These are phyloP conservation scores for Lepidotrigona ventralis DNA, from an alignment of 1,140 invertebrate species.

Conservation along the genomic window DNA sequence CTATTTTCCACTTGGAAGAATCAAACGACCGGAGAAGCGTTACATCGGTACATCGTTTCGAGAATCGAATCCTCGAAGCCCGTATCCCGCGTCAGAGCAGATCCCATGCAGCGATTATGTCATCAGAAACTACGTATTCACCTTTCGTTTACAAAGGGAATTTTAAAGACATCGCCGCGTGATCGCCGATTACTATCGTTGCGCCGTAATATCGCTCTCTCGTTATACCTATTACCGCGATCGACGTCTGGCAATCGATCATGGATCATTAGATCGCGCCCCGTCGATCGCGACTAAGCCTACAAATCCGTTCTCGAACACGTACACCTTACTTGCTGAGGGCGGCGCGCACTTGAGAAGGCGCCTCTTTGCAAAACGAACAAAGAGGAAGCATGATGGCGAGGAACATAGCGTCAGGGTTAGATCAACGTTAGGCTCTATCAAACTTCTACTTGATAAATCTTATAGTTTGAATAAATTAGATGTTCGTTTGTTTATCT, in stretches of 20 bases:
- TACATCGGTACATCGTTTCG: background rate
- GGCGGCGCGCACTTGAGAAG: background rate
- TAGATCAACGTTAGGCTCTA: no score
- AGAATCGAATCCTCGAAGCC: background rate
- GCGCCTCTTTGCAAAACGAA: background rate
- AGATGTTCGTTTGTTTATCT: background rate
- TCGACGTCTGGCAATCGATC: constrained; percentile 42
- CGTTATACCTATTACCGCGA: constrained; percentile 43
- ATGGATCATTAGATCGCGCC: constrained; percentile 41
- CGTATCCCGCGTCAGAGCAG: background rate
- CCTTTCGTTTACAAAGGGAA: constrained; percentile 1
- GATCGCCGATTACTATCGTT: constrained; percentile 39
- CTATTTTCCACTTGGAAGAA: background rate
- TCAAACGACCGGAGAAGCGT: background rate
- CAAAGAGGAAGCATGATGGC: background rate
- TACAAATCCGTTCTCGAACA: constrained; percentile 22
- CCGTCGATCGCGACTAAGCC: constrained; percentile 19
- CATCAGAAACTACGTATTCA: constrained; percentile 10
- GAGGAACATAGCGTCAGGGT: background rate
- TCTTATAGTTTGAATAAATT: background rate
- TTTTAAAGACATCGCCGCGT: constrained; percentile 14
- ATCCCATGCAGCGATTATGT: constrained; percentile 11
- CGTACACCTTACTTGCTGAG: background rate
- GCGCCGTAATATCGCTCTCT: constrained; percentile 23
- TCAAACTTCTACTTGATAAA: background rate